These are phyloP conservation scores for Plecotus auritus DNA, from an alignment of 2,113 vertebrate genomes.

Conservation along the genomic window DNA sequence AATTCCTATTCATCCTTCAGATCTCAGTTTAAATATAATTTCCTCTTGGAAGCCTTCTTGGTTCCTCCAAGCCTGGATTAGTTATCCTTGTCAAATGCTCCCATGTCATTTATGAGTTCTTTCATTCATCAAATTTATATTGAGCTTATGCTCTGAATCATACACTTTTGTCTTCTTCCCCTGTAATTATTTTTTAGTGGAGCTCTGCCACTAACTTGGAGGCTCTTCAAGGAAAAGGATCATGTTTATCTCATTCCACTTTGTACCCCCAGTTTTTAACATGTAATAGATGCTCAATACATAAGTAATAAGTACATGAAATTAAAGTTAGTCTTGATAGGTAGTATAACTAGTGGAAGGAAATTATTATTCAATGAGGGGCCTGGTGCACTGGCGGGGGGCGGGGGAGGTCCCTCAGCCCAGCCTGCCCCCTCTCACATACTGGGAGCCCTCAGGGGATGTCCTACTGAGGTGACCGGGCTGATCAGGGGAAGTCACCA, in stretches of 20 bases:
- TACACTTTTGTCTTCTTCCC: background rate
- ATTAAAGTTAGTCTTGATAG: background rate
- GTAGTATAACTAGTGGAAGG: background rate
- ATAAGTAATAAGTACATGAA: background rate
- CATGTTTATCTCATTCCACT: background rate
- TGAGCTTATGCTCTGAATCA: background rate
- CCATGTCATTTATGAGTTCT: background rate
- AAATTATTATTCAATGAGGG: slow-evolving; percentile 1
- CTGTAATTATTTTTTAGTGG: background rate
- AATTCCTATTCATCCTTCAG: background rate
- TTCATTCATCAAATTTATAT: background rate
- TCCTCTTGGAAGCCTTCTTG: background rate
- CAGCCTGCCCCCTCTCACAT: too few relatives aligned
- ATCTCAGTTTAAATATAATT: background rate
- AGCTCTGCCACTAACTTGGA: background rate
- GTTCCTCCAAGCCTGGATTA: background rate
- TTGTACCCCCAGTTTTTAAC: background rate
- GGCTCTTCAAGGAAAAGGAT: background rate
- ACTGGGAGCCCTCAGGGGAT: too few relatives aligned
- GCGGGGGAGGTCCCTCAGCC: too few relatives aligned
- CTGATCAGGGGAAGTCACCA: too few relatives aligned
- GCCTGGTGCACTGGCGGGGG: too few relatives aligned
- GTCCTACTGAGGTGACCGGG: too few relatives aligned
- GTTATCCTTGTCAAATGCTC: background rate
- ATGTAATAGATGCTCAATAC: background rate